Conservation (phyloP, 2,888 invertebrate genomes). For the Idaea straminata region DNA sequence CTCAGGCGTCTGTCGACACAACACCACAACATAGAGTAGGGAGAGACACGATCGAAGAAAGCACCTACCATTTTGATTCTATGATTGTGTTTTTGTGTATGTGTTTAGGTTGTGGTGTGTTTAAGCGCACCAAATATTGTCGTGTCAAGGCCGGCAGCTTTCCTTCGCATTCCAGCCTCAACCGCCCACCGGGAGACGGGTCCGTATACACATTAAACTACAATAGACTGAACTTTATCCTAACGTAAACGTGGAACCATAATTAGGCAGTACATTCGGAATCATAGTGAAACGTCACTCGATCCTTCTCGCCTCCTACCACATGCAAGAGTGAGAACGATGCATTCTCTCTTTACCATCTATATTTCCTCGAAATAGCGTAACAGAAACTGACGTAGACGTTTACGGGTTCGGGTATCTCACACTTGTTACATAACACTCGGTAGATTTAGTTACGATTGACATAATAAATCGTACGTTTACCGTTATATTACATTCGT, state of each 20-base stretch:
- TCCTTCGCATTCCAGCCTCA: slow-evolving; percentile 75
- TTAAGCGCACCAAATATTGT: slow-evolving; percentile 71
- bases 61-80: slow-evolving; percentile 32
- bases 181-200: slow-evolving; percentile 67
- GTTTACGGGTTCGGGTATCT: slow-evolving; percentile 44
- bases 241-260: neutral
- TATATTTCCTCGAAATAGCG: neutral
- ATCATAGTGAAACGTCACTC: neutral
- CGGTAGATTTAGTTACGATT: slow-evolving; percentile 65
- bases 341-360: neutral
- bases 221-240: neutral
- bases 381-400: neutral
- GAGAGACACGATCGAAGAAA: slow-evolving; percentile 23
- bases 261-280: neutral
- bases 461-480: slow-evolving; percentile 52
- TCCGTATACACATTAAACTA: neutral
- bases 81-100: slow-evolving; percentile 22
- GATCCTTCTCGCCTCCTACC: neutral
- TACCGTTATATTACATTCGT: slow-evolving; percentile 31
- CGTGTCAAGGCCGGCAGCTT: slow-evolving; percentile 77
- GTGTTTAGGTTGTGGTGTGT: slow-evolving; percentile 46
- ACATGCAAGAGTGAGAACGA: neutral
- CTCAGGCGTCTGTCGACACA: slow-evolving; percentile 36
- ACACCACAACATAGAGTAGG: slow-evolving; percentile 46
- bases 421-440: slow-evolving; percentile 73